Evolutionary conservation across 2,797 vertebrate genomes (phyloP).

Genomic region (Melanotaenia parkinsoni): DNA sequence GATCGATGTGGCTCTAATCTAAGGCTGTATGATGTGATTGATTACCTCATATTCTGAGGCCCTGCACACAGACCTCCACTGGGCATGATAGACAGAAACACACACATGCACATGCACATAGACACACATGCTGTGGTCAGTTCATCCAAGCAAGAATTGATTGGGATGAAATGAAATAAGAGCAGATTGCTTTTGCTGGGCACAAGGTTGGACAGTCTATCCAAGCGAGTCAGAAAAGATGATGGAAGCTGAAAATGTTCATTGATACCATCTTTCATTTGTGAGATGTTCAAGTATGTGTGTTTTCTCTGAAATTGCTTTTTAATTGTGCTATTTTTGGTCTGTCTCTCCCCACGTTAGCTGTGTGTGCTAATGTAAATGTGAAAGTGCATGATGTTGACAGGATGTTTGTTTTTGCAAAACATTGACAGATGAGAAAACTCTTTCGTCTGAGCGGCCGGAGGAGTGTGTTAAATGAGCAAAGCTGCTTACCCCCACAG

Average conservation of each 20-base stretch:
- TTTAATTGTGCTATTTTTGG: constrained; percentile 36
- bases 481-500: constrained; percentile 41
- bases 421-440: constrained; percentile 52
- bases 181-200: constrained; percentile 69
- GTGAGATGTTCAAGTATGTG: constrained; percentile 26
- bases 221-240: constrained; percentile 60
- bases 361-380: constrained; percentile 30
- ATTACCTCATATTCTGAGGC: constrained; percentile 74
- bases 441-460: constrained; percentile 37
- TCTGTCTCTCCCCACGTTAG: neutral
- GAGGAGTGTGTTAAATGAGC: constrained; percentile 55
- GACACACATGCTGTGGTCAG: constrained; percentile 42
- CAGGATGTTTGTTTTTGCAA: constrained; percentile 54
- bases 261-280: constrained; percentile 66
- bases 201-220: constrained; percentile 45
- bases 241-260: constrained; percentile 63
- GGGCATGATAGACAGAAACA: constrained; percentile 47
- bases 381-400: constrained; percentile 42
- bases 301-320: constrained; percentile 51
- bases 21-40: constrained; percentile 75
- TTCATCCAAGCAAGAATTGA: constrained; percentile 65
- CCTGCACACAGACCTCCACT: constrained; percentile 55
- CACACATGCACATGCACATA: constrained; percentile 21
- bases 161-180: constrained; percentile 69
- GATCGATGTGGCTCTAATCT: constrained; percentile 78